phyloP scores from a whole-genome alignment of 2,888 invertebrate genomes.

The Nysson spinosus region DNA sequence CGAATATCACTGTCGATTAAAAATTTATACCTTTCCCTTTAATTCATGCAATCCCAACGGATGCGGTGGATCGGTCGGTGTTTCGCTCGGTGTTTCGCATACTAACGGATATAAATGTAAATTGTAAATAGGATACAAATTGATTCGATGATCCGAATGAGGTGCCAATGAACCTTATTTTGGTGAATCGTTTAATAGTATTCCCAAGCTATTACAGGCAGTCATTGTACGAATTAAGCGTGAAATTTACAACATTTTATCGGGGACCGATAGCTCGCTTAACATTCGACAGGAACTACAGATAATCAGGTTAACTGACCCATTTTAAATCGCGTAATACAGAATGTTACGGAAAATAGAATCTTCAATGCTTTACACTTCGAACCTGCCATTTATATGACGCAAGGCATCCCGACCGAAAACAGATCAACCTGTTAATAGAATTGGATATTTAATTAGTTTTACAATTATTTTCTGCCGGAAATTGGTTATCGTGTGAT shows the following conservation, averaged over 20 bases:
- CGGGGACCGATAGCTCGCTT: constrained; percentile 25
- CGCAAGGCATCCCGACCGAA: neutral
- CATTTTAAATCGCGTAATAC: constrained; percentile 48
- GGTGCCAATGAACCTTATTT: constrained; percentile 46
- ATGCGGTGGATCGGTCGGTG: no score
- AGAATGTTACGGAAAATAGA: constrained; percentile 22
- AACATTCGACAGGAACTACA: constrained; percentile 36
- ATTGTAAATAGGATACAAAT: constrained; percentile 25
- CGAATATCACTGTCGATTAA: no score
- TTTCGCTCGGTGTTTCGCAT: no score
- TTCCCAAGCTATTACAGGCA: constrained; percentile 50
- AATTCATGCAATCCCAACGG: no score
- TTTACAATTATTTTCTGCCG: no score
- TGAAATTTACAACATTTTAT: constrained; percentile 57
- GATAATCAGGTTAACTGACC: constrained; percentile 47
- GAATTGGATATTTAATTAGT: neutral
- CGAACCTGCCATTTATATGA: neutral
- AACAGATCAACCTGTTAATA: neutral
- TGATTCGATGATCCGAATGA: constrained; percentile 31
- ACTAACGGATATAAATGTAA: neutral
- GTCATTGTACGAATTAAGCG: constrained; percentile 59
- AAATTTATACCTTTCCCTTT: no score
- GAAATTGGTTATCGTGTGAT: constrained; percentile 9
- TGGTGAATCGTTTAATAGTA: constrained; percentile 58
- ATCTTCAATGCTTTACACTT: constrained; percentile 5